Base-by-base conservation (phyloP, 1,140 invertebrate genomes). In the Proales similis region DNA sequence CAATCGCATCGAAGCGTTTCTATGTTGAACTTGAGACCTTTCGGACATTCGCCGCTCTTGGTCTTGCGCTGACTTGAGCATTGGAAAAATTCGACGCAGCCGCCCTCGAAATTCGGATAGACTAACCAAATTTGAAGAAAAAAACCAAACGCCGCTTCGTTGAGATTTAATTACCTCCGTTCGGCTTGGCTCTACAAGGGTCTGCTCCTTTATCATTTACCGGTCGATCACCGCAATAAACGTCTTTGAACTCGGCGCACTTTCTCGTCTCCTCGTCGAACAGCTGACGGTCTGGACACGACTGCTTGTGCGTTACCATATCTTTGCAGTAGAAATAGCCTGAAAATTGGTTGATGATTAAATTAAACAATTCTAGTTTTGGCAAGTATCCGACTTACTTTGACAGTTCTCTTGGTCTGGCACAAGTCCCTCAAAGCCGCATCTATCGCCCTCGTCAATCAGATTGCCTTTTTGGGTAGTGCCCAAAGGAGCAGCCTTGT, bases 1-100 rank as follows among this genome's bases (percentile, higher is more conserved):
- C 29, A 14, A 38, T 63, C 61, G 32, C 61, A 63, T 63, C 61
- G 36, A 12, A 38, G 14, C 20, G 43, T 63, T 14, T 39, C 11
- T 26, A 47, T 30, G 19, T 63, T 63, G 30, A 47, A 63, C 27
- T 63, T 63, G 12, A 47, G 19, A n/a, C 61, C 46, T n/a, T 48
- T 30, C 19, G 45, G 45, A 63, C 61, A 63, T 30, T 63, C 45
- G 39, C 61, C 61, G 39, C 27, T 63, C 30, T 63, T 63, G 3
- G 42, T 26, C 42, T 63, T 63, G n/a, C 5, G 27, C 12, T 39
- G 27, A 36, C 36, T 47, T 9, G 32, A 20, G 32, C 61, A 63
- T 26, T 48, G 45, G 42, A 39, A 63, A 19, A 48, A 63, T 43
- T 47, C 43, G 0, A 24, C 3, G 49, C 61, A 63, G 19, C 45